phyloP scores from a whole-genome alignment of 2,797 vertebrate genomes.

The Cephalopachus bancanus region DNA sequence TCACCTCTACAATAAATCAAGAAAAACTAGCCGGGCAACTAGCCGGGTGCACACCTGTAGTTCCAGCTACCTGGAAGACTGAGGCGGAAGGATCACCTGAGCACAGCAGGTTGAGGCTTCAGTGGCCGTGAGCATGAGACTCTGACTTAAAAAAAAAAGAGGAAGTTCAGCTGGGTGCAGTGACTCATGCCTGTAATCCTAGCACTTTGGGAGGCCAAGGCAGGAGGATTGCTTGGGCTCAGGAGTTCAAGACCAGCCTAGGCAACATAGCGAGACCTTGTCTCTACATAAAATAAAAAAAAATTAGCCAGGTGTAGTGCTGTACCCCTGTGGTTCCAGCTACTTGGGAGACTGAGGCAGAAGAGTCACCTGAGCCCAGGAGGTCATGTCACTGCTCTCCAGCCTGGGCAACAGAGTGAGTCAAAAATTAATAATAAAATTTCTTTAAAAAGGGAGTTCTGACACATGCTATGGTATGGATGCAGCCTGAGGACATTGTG shows the following conservation, averaged over 20 bases:
- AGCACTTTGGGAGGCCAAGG: background rate
- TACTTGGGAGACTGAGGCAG: background rate
- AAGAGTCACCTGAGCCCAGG: background rate
- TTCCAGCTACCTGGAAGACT: too few relatives aligned
- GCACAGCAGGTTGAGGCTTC: too few relatives aligned
- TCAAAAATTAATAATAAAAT: too few relatives aligned
- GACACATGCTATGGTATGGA: fast-evolving
- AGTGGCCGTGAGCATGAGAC: too few relatives aligned
- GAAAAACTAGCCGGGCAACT: background rate
- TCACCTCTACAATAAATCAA: background rate
- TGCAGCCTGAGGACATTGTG: background rate
- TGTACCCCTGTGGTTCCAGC: background rate
- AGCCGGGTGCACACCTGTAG: too few relatives aligned
- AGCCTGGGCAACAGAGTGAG: background rate
- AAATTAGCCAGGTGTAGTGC: background rate
- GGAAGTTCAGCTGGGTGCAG: background rate
- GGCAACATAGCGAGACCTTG: background rate
- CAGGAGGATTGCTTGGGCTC: background rate
- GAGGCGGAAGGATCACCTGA: too few relatives aligned
- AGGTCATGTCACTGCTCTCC: background rate
- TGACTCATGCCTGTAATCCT: background rate
- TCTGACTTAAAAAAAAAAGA: background rate
- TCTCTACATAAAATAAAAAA: background rate
- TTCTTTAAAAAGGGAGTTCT: background rate
- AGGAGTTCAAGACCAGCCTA: background rate